phyloP scores from a whole-genome alignment of 2,797 vertebrate species.

The Phoeniculus purpureus region DNA sequence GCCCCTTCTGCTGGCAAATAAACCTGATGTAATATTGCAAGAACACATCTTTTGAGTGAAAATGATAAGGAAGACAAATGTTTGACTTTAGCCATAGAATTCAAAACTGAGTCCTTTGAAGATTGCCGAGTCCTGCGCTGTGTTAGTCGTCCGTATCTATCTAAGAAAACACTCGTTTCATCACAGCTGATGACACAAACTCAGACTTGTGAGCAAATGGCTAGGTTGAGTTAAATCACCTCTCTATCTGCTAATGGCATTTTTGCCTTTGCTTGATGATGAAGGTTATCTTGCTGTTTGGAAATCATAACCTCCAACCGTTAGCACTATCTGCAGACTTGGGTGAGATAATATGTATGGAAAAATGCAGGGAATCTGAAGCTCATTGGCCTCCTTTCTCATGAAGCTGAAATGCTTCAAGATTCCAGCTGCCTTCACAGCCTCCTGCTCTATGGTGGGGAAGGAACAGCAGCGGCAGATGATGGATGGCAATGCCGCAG shows the following conservation, averaged over 20 bases:
- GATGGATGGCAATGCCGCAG: constrained; percentile 56
- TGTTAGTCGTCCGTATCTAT: constrained; percentile 65
- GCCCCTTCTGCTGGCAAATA: constrained; percentile 43
- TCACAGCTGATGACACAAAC: constrained; percentile 63
- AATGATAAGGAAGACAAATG: constrained; percentile 67
- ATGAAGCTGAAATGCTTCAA: neutral
- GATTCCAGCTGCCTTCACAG: neutral
- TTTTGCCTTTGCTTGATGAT: constrained; percentile 63
- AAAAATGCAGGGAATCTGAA: constrained; percentile 56
- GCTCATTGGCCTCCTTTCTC: constrained; percentile 18
- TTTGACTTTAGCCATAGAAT: constrained; percentile 62
- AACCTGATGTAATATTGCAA: constrained; percentile 42
- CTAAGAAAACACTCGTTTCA: constrained; percentile 75
- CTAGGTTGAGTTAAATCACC: constrained; percentile 67
- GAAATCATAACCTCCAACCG: constrained; percentile 63
- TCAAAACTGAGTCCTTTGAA: constrained; percentile 63
- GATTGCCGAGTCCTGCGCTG: constrained; percentile 43
- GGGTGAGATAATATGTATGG: constrained; percentile 60
- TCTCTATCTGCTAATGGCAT: constrained; percentile 70
- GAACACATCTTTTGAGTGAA: constrained; percentile 48
- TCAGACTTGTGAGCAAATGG: constrained; percentile 62
- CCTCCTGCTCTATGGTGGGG: neutral
- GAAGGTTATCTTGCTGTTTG: constrained; percentile 72
- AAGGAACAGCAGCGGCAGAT: constrained; percentile 59
- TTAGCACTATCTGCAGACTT: constrained; percentile 69